Evolutionary conservation across 2,888 invertebrate genomes (phyloP), one percentile per base, ranked within the genome.

Genomic region (Isotomurus palustris): DNA sequence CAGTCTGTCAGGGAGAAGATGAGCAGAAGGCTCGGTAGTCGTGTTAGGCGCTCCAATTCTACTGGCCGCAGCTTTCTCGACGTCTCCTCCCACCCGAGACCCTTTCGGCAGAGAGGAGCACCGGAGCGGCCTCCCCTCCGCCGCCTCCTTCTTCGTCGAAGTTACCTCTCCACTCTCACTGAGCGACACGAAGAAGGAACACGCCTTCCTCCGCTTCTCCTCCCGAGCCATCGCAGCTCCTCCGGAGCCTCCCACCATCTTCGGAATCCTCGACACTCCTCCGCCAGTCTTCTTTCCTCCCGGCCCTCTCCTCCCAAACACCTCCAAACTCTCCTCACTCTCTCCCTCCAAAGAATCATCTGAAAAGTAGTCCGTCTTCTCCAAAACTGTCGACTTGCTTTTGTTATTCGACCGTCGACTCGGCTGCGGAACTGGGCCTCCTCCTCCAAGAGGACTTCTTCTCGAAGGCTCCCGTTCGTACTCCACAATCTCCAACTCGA

Each of bases 291-390:
- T 14, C 21, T 12, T 49, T 22, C 19, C 40, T 6, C 6, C 17
- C 3, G 6, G 5, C 5, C 21, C 8, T 27, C 19, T 35, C 17
- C 32, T 49, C 6, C 8, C 28, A 5, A 17, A 32, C 32, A 25
- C 5, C 17, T 49, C 32, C 35, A 22, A 21, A 40, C 40, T 40
- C 6, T 47, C 47, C 19, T 40, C 40, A 17, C 49, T 27, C 5
- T 47, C 47, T 22, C 27, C 28, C 50, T 70, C 70, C 28, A 71
- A 48, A 6, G 70, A 71, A 44, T 71, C 70, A 51, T 71, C 70
- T 0, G 69, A 69, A 41, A 71, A 71, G 53, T 69, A 71, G 17
- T 69, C 69, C 8, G 63, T 62, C 50, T 68, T 70, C 43, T 69
- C 66, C n/a, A 6, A 19, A 35, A 12, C 5, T 38, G 36, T 24